Evolutionary conservation across 2,113 vertebrate species (phyloP).

Genomic region (Crypturellus undulatus): DNA sequence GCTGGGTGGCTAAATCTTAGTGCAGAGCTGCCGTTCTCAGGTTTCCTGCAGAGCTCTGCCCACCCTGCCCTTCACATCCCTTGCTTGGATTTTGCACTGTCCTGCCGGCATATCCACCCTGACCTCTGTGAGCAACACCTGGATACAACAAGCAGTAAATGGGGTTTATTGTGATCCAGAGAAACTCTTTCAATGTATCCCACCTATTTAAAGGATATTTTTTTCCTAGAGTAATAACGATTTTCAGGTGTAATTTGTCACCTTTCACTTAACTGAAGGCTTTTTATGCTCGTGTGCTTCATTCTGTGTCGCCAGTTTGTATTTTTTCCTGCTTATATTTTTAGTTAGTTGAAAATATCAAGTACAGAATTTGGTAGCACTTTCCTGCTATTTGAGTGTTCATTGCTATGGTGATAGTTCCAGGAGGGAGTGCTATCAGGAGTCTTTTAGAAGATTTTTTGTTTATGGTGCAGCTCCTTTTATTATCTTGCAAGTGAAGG

Average conservation of each 20-base stretch:
- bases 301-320: neutral
- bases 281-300: neutral
- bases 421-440: slow-evolving; percentile 9
- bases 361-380: neutral
- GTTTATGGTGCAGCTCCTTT: slow-evolving; percentile 45
- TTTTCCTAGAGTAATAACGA: neutral
- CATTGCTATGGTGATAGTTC: slow-evolving; percentile 66
- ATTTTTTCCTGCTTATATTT: slow-evolving; percentile 35
- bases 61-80: neutral
- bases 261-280: neutral
- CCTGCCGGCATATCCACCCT: neutral
- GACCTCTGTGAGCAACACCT: neutral
- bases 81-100: neutral
- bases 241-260: slow-evolving; percentile 29
- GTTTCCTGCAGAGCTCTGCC: neutral
- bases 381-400: neutral
- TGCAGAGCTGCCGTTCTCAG: rapidly evolving
- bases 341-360: slow-evolving; percentile 53
- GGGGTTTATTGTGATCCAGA: neutral
- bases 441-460: slow-evolving; percentile 48
- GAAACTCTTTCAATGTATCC: neutral
- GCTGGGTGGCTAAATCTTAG: neutral
- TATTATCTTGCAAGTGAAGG: slow-evolving; percentile 28
- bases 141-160: neutral
- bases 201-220: slow-evolving; percentile 8